These are phyloP conservation scores for Amphiura filiformis DNA, from an alignment of 35 echinoderm and acorn worm genomes.

Conservation along the genomic window DNA sequence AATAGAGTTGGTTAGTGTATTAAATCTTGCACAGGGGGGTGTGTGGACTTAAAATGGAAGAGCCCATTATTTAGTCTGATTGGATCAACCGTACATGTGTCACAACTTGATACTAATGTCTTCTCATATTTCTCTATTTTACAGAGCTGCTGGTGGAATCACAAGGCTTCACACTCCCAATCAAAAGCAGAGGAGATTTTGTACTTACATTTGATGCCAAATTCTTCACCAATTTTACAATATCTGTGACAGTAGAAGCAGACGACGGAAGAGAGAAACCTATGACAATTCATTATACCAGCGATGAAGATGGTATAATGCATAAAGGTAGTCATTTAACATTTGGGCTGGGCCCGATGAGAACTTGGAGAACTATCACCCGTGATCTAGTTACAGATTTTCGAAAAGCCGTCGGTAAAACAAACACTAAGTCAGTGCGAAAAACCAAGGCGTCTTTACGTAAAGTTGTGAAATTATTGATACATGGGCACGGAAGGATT, in stretches of 20 bases:
- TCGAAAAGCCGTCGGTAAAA: constrained; percentile 67
- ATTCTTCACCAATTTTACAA: constrained; percentile 55
- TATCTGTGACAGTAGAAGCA: constrained; percentile 65
- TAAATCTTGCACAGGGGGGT: no score
- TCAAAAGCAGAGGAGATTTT: constrained; percentile 30
- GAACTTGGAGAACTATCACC: constrained; percentile 67
- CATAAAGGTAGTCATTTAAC: constrained; percentile 65
- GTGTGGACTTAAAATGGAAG: no score
- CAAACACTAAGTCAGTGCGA: constrained; percentile 49
- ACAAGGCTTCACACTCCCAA: constrained; percentile 46
- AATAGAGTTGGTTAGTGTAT: no score
- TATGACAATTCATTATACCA: constrained; percentile 59
- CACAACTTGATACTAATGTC: no score
- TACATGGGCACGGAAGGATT: constrained; percentile 71
- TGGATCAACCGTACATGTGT: no score
- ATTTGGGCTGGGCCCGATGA: constrained; percentile 58
- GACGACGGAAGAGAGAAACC: constrained; percentile 43
- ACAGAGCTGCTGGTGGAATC: constrained; percentile 33
- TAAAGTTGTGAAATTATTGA: constrained; percentile 55
- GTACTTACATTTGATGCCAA: constrained; percentile 69
- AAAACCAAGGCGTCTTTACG: constrained; percentile 37
- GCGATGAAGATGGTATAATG: constrained; percentile 30
- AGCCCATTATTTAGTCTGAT: no score
- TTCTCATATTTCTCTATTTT: no score
- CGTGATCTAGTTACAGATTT: constrained; percentile 69